phyloP scores from a whole-genome alignment of 2,888 invertebrate genomes.

The Fragum sueziense region DNA sequence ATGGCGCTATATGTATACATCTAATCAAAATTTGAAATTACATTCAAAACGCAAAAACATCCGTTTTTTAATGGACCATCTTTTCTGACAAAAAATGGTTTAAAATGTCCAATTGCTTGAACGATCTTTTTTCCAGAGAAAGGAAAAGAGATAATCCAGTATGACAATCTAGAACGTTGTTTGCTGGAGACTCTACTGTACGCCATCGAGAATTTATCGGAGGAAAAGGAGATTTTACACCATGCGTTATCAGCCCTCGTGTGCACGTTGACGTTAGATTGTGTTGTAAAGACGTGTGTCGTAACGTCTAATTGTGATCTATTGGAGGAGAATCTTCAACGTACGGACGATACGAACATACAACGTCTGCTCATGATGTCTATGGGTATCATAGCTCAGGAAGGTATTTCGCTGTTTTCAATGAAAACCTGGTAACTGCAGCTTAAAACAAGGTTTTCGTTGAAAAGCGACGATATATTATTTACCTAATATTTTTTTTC shows the following conservation, averaged over 20 bases:
- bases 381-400: not conserved
- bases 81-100: too few species aligned
- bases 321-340: not conserved
- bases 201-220: not conserved
- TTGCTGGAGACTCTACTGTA: not conserved
- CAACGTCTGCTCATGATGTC: not conserved
- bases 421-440: too few species aligned
- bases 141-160: not conserved
- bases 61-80: too few species aligned
- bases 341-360: not conserved
- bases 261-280: not conserved
- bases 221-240: not conserved
- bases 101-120: too few species aligned
- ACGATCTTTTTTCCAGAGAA: conserved; percentile 3
- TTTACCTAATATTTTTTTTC: too few species aligned
- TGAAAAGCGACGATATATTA: too few species aligned
- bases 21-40: too few species aligned
- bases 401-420: conserved; percentile 12
- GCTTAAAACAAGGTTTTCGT: too few species aligned
- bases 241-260: not conserved
- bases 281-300: not conserved
- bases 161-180: conserved; percentile 8
- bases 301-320: not conserved
- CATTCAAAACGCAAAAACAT: too few species aligned
- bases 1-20: too few species aligned